These are phyloP conservation scores for Lepisosteus osseus DNA, from an alignment of 2,113 vertebrate species.

Conservation along the genomic window DNA sequence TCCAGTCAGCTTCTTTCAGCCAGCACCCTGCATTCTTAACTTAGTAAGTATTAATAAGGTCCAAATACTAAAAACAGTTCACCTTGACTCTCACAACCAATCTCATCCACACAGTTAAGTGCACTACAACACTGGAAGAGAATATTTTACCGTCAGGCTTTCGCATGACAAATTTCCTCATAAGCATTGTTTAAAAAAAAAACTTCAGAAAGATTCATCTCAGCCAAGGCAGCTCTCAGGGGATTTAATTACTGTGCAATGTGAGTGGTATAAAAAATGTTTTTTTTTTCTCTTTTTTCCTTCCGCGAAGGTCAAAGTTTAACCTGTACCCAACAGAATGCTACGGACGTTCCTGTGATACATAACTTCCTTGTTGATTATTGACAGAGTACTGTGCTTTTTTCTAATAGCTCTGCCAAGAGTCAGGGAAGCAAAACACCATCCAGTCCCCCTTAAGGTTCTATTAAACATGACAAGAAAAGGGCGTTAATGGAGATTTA, in stretches of 20 bases:
- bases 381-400: slow-evolving; percentile 11
- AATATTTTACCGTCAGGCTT: slow-evolving; percentile 32
- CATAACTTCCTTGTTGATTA: slow-evolving; percentile 24
- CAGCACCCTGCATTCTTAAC: slow-evolving; percentile 8
- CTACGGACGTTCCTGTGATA: background rate
- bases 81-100: slow-evolving; percentile 11
- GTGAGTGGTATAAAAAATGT: slow-evolving; percentile 20
- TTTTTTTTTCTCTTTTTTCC: slow-evolving; percentile 28
- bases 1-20: slow-evolving; percentile 7
- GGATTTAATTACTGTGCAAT: slow-evolving; percentile 9
- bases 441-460: background rate
- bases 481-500: background rate
- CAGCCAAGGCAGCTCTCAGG: slow-evolving; percentile 5
- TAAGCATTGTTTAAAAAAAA: slow-evolving; percentile 43
- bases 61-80: slow-evolving; percentile 9
- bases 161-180: slow-evolving; percentile 49
- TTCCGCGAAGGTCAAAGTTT: slow-evolving; percentile 24
- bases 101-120: slow-evolving; percentile 16
- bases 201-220: slow-evolving; percentile 22
- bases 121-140: slow-evolving; percentile 20
- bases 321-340: background rate
- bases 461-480: slow-evolving; percentile 23
- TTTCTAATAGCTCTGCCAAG: slow-evolving; percentile 15
- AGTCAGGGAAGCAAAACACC: background rate
- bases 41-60: slow-evolving; percentile 8